phyloP scores from a whole-genome alignment of 2,797 vertebrate genomes.

The Rhincodon typus region DNA sequence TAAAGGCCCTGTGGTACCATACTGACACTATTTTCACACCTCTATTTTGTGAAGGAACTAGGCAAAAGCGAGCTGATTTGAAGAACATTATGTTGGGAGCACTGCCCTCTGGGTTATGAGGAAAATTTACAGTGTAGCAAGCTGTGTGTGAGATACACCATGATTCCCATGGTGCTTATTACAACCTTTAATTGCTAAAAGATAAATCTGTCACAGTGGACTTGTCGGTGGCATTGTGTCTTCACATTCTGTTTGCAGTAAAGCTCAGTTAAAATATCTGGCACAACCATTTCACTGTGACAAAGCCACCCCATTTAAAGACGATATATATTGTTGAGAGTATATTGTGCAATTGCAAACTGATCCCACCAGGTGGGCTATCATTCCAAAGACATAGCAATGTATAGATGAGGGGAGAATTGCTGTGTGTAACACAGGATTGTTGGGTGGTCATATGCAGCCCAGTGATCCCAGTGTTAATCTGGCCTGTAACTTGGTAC shows the following conservation, averaged over 20 bases:
- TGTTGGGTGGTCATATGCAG: neutral
- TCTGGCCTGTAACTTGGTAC: neutral
- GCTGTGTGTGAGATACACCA: neutral
- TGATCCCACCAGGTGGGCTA: constrained; percentile 11
- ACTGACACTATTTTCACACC: neutral
- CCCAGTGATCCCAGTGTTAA: neutral
- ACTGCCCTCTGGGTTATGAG: neutral
- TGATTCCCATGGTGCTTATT: neutral
- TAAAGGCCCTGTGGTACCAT: neutral
- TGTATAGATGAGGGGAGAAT: constrained; percentile 21
- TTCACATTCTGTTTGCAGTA: neutral
- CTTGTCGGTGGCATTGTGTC: neutral
- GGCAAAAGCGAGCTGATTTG: neutral
- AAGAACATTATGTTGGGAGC: neutral
- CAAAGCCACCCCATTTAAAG: neutral
- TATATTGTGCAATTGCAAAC: constrained; percentile 31
- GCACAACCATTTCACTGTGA: neutral
- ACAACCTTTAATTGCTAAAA: neutral
- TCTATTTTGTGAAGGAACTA: neutral
- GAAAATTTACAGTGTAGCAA: neutral
- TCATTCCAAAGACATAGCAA: constrained; percentile 29
- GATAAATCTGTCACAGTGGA: constrained; percentile 14
- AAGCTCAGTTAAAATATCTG: neutral
- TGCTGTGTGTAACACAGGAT: neutral
- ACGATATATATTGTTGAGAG: constrained; percentile 24